These are phyloP conservation scores for Liopterus haemorrhoidalis DNA, from an alignment of 2,888 invertebrate species.

Conservation along the genomic window DNA sequence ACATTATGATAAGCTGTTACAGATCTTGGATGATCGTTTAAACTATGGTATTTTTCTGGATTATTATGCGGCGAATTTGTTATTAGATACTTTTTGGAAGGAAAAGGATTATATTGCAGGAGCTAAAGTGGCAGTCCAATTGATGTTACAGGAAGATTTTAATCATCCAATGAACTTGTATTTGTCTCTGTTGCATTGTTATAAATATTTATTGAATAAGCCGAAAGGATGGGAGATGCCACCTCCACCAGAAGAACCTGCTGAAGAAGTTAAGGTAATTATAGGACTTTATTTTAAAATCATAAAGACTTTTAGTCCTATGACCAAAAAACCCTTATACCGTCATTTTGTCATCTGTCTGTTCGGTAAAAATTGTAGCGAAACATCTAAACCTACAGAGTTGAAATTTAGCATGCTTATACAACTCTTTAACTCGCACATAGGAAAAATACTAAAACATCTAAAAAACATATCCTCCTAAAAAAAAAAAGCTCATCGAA, in stretches of 20 bases:
- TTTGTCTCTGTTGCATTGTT: conserved; percentile 69
- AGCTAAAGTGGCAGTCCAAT: conserved; percentile 66
- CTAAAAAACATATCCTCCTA: too few relatives aligned
- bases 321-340: too few relatives aligned
- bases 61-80: conserved; percentile 66
- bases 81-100: conserved; percentile 73
- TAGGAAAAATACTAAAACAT: too few relatives aligned
- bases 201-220: conserved; percentile 60
- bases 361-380: too few relatives aligned
- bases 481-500: too few relatives aligned
- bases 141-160: conserved; percentile 87
- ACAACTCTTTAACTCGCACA: too few relatives aligned
- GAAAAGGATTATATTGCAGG: conserved; percentile 63
- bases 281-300: conserved; percentile 31
- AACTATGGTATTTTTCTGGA: conserved; percentile 92
- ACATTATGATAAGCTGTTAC: conserved; percentile 59
- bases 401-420: too few relatives aligned
- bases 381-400: too few relatives aligned
- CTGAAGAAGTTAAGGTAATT: conserved; percentile 44
- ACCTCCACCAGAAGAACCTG: conserved; percentile 42
- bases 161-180: conserved; percentile 62
- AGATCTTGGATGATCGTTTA: conserved; percentile 70
- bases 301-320: conserved; percentile 34
- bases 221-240: conserved; percentile 47
- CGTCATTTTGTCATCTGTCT: too few relatives aligned